Percentiles rank a stretch among this genome's conserved stretches.
Conservation (phyloP, 2,113 vertebrate species). For the Larimichthys crocea region DNA sequence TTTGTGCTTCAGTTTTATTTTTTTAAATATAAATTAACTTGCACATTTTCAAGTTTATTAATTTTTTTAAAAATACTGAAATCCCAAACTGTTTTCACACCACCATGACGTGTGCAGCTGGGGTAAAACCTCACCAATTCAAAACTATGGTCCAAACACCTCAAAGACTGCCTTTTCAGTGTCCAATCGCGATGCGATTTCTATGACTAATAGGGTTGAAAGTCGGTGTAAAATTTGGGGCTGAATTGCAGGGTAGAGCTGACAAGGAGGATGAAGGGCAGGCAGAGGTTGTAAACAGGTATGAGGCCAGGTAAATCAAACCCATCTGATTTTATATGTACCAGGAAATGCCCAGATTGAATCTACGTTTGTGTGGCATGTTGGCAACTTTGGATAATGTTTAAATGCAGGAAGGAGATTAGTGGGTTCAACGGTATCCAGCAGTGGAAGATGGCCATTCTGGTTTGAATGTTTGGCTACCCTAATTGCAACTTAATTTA, state of each 20-base stretch:
- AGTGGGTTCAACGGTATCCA: conserved; percentile 21
- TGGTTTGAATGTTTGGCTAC: conserved; percentile 57
- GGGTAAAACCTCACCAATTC: neutral
- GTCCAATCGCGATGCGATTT: neutral
- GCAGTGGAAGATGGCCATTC: conserved; percentile 40
- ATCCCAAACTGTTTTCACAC: conserved; percentile 13
- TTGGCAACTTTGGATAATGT: conserved; percentile 61
- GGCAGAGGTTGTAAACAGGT: conserved; percentile 43
- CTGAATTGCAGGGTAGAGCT: conserved; percentile 15
- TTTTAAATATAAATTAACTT: conserved; percentile 10
- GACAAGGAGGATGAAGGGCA: conserved; percentile 16
- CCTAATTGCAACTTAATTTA: conserved; percentile 49
- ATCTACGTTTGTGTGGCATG: neutral
- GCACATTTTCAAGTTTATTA: conserved; percentile 20
- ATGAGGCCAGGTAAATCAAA: conserved; percentile 8
- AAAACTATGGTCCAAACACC: conserved; percentile 5
- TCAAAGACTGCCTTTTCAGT: conserved; percentile 14
- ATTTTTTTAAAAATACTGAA: conserved; percentile 4
- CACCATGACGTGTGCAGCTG: conserved; percentile 15
- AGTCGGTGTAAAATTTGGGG: conserved; percentile 1
- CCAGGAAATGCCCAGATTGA: conserved; percentile 15
- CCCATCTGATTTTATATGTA: conserved; percentile 6
- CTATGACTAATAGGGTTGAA: neutral
- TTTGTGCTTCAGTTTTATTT: conserved; percentile 66
- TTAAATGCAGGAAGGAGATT: conserved; percentile 14